Evolutionary conservation across 2,113 vertebrate species (phyloP), one percentile per base, ranked within the genome.

Genomic region (Orientallactaga bullata): DNA sequence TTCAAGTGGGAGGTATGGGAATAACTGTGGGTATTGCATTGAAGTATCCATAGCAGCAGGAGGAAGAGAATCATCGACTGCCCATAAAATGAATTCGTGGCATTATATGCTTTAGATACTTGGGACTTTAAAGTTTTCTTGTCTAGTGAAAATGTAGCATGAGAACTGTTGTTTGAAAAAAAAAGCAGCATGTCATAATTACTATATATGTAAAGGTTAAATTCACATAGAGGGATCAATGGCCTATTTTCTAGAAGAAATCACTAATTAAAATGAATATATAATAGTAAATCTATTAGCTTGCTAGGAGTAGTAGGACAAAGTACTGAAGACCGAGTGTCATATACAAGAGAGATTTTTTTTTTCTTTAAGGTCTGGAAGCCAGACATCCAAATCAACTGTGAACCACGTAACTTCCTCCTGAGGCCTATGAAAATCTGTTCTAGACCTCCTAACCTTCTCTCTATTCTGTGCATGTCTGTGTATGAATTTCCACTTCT

Each of bases 71-170:
- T 71, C 69, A 78, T 47, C 32, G 71, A 80, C 90, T 1, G 1
- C 1, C 26, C 23, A n/a, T 32, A 13, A 9, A 9, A 37, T 55
- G 12, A 85, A 89, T 35, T 81, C 15, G 42, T 42, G 32, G 42
- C 15, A 47, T 39, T 66, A 39, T 28, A 13, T 74, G 3, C 26
- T 81, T 73, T 84, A 23, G 23, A 28, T 11, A 60, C 16, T 32
- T 66, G 21, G 4, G 8, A 21, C 30, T 94, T 92, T 83, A 92
- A 81, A 78, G 12, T 26, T 12, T 84, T 93, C n/a, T 60, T 60
- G 18, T 68, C 82, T 85, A 69, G 47, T 90, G 18, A 85, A 85
- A 32, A 9, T 21, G 7, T 72, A 88, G 37, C 21, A 60, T 82
- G 42, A 84, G 39, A n/a, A 51, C 24, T 69, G 37, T 37, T 89